Evolutionary conservation across 2,797 vertebrate genomes (phyloP), one percentile per base, ranked within the genome.

Genomic region (Sternotherus odoratus): DNA sequence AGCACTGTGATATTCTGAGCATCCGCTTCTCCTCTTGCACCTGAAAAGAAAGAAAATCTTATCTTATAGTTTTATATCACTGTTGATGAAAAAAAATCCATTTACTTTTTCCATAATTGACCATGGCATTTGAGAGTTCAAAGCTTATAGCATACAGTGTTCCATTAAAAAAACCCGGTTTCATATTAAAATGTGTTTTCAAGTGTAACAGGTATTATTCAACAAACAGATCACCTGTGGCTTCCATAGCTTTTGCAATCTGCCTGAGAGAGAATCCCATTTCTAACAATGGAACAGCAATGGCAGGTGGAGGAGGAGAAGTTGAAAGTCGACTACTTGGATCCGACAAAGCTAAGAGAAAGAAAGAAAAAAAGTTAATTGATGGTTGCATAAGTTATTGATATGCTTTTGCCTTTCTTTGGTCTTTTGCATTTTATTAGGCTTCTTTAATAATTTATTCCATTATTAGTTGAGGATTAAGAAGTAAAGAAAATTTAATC

Each of bases 221-320:
- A 8, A 19, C 39, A 33, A 43, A 43, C 5, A 85, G n/a, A 82
- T 97, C 97, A 99, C 99, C 99, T 93, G 99, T 99, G 85, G 99
- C 99, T 97, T 99, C 99, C 98, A 99, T 99, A 66, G 99, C 99
- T 97, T 99, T 99, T 90, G 99, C 99, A 96, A 99, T 99, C 88
- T 99, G 99, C 15, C 99, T 97, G 94, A 99, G 98, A 21, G 99
- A 99, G 96, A 99, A 99, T 0, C 99, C 99, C 99, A 99, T 99
- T 98, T 99, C 99, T 75, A 99, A 90, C 90, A 99, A 98, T 0
- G 99, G 99, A 36, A 99, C 99, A 30, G 99, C 99, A 79, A 99
- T 99, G 81, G 99, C 99, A n/a, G 99, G 99, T 77, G 99, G 99
- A 49, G 99, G 99, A 16, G 99, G 99, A 12, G 99, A 99, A 1